Evolutionary conservation across 2,113 vertebrate genomes (phyloP), one percentile per base, ranked within the genome.

Genomic region (Aegithalos caudatus): DNA sequence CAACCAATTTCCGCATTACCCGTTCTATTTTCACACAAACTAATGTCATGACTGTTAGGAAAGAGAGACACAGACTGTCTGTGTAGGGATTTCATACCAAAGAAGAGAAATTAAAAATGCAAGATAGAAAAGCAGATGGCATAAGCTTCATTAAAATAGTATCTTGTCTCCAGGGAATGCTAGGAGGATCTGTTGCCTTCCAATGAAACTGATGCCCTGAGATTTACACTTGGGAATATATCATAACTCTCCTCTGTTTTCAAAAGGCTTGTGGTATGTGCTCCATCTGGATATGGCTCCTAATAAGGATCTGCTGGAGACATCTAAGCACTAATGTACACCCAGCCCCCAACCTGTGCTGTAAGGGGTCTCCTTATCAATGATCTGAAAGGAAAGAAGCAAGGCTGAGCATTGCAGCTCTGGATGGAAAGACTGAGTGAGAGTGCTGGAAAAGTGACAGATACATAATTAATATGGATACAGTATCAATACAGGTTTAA

Each of bases 71-170:
- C 37, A 82, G 64, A 79, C n/a, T 47, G 35, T 70, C 71, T 79
- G 67, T 40, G 48, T 25, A 35, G 53, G 54, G 51, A 95, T 74
- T 93, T 82, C 64, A 92, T 28, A 1, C 2, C 19, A 67, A 69
- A 51, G 53, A 79, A 90, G 20, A 17, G 37, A 82, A 86, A 92
- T 88, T 50, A 83, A 79, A 96, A 93, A 95, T 88, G 65, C 60
- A 70, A 86, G 92, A 42, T 6, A 60, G 92, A 81, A 94, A 86
- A 95, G 38, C 91, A 97, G 94, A 96, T 90, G 94, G 95, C 38
- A 77, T 54, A 83, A 90, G 57, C 91, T 66, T 93, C 92, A 94
- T 95, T 90, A 96, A 96, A 91, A 94, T 62, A 82, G 11, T 95
- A 81, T 86, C 45, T 88, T 0, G 0, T 69, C 79, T 93, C 64